A percentile compares a stretch with the other conserved stretches of the same genome.
These are phyloP conservation scores for Setophaga kirtlandii DNA, from an alignment of 2,113 vertebrate species.

Conservation along the genomic window DNA sequence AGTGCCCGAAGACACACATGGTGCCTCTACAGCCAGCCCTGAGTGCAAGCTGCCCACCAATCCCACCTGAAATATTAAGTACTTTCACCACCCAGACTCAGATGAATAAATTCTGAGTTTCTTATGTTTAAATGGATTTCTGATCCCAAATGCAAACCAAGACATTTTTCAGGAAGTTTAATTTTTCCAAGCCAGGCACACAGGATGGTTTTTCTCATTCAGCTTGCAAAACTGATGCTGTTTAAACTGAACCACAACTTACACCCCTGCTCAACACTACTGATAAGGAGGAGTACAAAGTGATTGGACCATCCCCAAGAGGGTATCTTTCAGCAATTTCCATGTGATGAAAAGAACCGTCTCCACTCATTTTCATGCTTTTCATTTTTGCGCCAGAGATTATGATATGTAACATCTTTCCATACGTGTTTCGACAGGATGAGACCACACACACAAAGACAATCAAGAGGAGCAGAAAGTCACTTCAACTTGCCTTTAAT, in stretches of 20 bases:
- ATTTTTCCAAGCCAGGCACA: background rate
- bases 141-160: background rate
- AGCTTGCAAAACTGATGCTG: background rate
- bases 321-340: background rate
- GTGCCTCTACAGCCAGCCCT: background rate
- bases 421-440: fast-evolving
- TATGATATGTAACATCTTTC: background rate
- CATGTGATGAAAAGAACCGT: background rate
- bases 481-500: background rate
- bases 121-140: background rate
- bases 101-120: background rate
- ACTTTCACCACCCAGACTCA: background rate
- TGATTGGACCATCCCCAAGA: background rate
- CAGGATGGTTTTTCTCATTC: background rate
- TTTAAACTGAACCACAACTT: background rate
- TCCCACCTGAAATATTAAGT: background rate
- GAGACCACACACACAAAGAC: background rate
- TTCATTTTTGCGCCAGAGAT: background rate
- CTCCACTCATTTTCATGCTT: background rate
- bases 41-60: background rate
- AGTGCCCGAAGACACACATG: fast-evolving
- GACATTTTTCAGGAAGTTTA: background rate
- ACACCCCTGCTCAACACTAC: background rate
- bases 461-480: background rate
- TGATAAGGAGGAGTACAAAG: background rate